These are phyloP conservation scores for Dendrocincla fuliginosa DNA, from an alignment of 2,797 vertebrate species.

Conservation along the genomic window DNA sequence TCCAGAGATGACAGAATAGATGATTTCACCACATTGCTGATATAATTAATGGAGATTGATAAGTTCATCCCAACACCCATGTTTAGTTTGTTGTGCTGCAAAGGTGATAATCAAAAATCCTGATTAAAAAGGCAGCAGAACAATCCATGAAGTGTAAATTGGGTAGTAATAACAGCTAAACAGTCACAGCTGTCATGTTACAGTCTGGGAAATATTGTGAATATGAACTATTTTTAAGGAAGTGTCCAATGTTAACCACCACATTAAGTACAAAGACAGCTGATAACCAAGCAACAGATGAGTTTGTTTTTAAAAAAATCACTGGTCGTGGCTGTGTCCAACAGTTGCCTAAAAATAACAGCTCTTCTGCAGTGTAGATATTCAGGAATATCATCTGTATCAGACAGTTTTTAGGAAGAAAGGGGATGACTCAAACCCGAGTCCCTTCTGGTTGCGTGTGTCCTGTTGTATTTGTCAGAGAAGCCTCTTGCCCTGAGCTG, in stretches of 20 bases:
- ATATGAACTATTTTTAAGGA: background rate
- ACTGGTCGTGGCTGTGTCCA: background rate
- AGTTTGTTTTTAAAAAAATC: background rate
- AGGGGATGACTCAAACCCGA: background rate
- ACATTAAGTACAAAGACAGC: background rate
- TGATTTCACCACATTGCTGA: conserved; percentile 41
- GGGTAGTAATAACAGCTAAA: background rate
- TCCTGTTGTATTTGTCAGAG: background rate
- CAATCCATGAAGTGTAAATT: background rate
- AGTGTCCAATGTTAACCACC: background rate
- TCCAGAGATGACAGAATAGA: conserved; percentile 60
- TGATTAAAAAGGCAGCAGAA: background rate
- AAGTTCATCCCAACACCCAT: background rate
- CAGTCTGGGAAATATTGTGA: background rate
- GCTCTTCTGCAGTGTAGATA: background rate
- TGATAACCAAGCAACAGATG: background rate
- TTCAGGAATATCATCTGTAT: background rate
- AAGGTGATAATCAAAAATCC: background rate
- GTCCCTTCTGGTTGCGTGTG: background rate
- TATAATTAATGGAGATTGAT: conserved; percentile 57
- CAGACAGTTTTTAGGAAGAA: background rate
- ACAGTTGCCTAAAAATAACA: background rate
- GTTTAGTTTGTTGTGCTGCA: conserved; percentile 6
- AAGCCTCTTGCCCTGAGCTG: background rate
- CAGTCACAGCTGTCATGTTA: background rate